Base-by-base conservation (phyloP, 2,113 vertebrate species). In the Aplodontia rufa region DNA sequence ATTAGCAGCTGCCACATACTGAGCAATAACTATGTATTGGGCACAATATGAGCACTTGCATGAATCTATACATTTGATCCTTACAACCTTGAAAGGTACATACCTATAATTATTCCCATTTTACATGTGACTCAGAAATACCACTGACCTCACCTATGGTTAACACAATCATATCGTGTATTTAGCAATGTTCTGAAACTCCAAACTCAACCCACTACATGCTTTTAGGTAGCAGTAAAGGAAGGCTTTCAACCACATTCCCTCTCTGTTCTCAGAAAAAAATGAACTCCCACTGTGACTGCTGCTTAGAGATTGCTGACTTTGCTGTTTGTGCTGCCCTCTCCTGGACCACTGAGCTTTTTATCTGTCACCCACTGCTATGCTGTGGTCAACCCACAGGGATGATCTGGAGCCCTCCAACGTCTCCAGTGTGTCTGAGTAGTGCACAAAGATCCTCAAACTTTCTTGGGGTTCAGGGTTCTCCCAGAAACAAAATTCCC, bases 401-500 rank as follows among this genome's bases (percentile, higher is more conserved):
- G 16, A 76, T 32, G 30, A 37, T 35, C 30, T 78, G 66, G 47
- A 90, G 35, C 16, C 20, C 60, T 45, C 47, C 37, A 83, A 30
- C 37, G 37, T 64, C 22, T 37, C 51, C 3, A 58, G 16, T 5
- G 22, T 11, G n/a, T 86, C 22, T 87, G 64, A 28, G 60, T 2
- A 82, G 74, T 19, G 87, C 22, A 75, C 53, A 47, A 88, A 90
- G 82, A 79, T 82, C 32, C n/a, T 76, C 30, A 17, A 49, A 81
- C 35, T 12, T 58, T 96, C 5, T 40, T 84, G 28, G 76, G 66
- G 16, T 79, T 62, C 35, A 35, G 64, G 35, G 40, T 53, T 62
- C 8, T 8, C 32, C 35, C 19, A 90, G 60, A 92, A 92, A 93
- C 13, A 90, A 78, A 91, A 4, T 40, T 90, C 89, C 93, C 94